phyloP scores from a whole-genome alignment of 2,888 invertebrate genomes.

The Parthenolecanium corni region DNA sequence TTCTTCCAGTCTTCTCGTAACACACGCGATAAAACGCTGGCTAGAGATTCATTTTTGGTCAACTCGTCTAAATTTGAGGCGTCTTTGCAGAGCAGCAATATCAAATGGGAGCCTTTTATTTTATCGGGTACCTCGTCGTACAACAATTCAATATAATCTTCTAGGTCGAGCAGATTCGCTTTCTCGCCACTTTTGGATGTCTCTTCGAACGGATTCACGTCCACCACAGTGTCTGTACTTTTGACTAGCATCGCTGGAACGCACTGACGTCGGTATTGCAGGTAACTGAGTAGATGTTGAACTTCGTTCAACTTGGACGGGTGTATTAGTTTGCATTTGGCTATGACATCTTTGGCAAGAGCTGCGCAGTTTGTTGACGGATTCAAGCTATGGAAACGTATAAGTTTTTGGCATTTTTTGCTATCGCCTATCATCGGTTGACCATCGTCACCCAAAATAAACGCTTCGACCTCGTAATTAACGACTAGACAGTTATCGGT shows the following conservation, averaged over 20 bases:
- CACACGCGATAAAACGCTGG: slow-evolving; percentile 90
- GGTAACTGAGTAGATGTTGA: slow-evolving; percentile 74
- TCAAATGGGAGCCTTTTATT: slow-evolving; percentile 79
- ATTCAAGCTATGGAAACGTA: slow-evolving; percentile 67
- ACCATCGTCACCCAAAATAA: slow-evolving; percentile 66
- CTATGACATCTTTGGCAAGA: slow-evolving; percentile 71
- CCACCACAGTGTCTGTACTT: slow-evolving; percentile 28
- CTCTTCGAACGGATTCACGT: slow-evolving; percentile 24
- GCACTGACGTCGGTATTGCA: slow-evolving; percentile 44
- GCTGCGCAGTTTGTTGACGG: slow-evolving; percentile 64
- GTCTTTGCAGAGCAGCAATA: slow-evolving; percentile 81
- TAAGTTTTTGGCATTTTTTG: slow-evolving; percentile 71
- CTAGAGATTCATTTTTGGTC: slow-evolving; percentile 75
- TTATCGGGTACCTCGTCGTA: slow-evolving; percentile 92
- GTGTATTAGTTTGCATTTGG: slow-evolving; percentile 75
- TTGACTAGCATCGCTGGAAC: slow-evolving; percentile 16
- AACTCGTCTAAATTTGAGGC: slow-evolving; percentile 89
- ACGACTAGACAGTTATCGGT: slow-evolving; percentile 74
- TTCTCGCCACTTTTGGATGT: slow-evolving; percentile 38
- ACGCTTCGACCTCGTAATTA: slow-evolving; percentile 74
- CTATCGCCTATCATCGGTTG: slow-evolving; percentile 71
- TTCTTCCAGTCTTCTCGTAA: slow-evolving; percentile 95
- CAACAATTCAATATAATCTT: slow-evolving; percentile 87
- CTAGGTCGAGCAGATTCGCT: slow-evolving; percentile 70
- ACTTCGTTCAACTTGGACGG: slow-evolving; percentile 69